Conservation (phyloP, 2,113 vertebrate species). For the Hippocampus guttulatus region DNA sequence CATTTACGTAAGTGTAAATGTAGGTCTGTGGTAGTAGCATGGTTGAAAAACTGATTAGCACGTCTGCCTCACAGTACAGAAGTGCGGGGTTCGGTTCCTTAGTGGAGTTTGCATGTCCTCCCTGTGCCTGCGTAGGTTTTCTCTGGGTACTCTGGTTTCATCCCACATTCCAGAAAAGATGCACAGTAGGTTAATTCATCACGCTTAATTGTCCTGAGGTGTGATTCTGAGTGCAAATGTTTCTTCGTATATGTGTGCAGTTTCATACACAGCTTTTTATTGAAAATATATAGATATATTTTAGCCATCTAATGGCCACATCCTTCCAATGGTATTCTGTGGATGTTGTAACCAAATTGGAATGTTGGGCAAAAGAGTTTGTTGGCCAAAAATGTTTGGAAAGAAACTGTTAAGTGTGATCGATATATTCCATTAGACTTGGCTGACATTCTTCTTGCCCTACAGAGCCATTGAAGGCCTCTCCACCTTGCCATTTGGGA, state of each 20-base stretch:
- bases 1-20: too few relatives aligned
- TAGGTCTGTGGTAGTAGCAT: too few relatives aligned
- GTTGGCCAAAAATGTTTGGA: constrained; percentile 19
- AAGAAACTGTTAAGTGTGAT: constrained; percentile 40
- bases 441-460: constrained; percentile 64
- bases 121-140: too few relatives aligned
- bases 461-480: constrained; percentile 49
- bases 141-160: too few relatives aligned
- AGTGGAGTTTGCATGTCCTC: too few relatives aligned
- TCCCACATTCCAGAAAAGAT: too few relatives aligned
- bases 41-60: too few relatives aligned
- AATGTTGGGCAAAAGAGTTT: constrained; percentile 9
- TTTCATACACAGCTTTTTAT: not conserved
- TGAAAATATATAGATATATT: not conserved
- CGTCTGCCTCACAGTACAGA: too few relatives aligned
- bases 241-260: not conserved
- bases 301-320: not conserved
- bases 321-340: not conserved
- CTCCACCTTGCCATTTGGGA: constrained; percentile 55
- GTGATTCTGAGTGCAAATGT: too few relatives aligned
- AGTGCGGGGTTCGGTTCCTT: too few relatives aligned
- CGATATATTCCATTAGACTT: constrained; percentile 53
- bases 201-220: too few relatives aligned
- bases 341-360: constrained; percentile 16
- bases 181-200: too few relatives aligned